These are phyloP conservation scores for Folsomia candida DNA, from an alignment of 2,888 invertebrate species.

Conservation along the genomic window DNA sequence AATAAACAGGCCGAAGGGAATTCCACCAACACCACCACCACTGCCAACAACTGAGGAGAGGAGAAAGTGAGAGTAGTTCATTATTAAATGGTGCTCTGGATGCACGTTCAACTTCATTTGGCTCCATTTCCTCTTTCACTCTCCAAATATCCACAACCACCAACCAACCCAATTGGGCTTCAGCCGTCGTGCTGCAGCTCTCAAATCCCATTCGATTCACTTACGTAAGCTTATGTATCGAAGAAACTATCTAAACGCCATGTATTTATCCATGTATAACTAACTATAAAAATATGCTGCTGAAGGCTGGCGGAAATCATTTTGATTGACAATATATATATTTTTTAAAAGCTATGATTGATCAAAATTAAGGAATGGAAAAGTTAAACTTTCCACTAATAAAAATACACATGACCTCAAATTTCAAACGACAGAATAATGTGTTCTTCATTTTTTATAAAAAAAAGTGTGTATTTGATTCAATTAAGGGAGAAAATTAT, in stretches of 20 bases:
- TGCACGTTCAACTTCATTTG: neutral
- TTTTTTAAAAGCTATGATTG: neutral
- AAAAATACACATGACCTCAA: neutral
- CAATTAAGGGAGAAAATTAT: too few species aligned
- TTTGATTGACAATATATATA: too few species aligned
- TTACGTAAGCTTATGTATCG: too few species aligned
- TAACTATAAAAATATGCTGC: neutral
- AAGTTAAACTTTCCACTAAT: too few species aligned
- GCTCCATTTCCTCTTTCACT: neutral
- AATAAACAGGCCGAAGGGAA: conserved; percentile 17
- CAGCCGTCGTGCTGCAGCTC: too few species aligned
- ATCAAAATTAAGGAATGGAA: neutral
- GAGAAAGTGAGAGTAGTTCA: neutral
- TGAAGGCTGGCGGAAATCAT: too few species aligned
- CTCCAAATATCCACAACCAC: too few species aligned
- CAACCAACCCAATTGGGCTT: too few species aligned
- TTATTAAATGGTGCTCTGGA: neutral
- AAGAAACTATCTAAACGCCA: too few species aligned
- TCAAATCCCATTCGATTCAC: too few species aligned
- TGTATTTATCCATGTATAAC: neutral
- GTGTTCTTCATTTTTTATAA: neutral
- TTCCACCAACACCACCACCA: conserved; percentile 1
- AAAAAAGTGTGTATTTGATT: neutral
- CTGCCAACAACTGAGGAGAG: neutral
- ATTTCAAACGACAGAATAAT: too few species aligned